Conservation (phyloP, 2,113 vertebrate genomes). For the Xenopus borealis region DNA sequence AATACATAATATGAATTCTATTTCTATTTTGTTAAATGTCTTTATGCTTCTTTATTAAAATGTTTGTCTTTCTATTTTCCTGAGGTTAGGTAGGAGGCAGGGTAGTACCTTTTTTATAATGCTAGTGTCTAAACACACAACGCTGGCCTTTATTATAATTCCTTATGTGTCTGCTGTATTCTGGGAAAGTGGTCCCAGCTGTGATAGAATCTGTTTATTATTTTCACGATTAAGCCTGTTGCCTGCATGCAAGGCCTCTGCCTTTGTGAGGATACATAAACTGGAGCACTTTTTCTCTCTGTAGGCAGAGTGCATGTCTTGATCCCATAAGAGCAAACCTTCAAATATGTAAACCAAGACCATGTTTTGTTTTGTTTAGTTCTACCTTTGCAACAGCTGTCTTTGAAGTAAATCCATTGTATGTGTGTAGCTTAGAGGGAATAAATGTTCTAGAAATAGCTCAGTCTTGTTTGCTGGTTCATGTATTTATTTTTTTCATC, state of each 20-base stretch:
- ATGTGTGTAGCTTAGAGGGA: no score
- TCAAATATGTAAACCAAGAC: not conserved
- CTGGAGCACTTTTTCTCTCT: not conserved
- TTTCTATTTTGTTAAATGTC: no score
- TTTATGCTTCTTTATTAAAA: no score
- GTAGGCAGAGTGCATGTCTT: not conserved
- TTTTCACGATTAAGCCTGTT: constrained; percentile 7
- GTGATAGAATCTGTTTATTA: not conserved
- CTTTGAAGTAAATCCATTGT: no score
- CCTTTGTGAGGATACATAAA: not conserved
- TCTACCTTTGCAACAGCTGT: not conserved
- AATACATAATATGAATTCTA: no score
- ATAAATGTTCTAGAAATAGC: no score
- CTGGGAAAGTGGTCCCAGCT: constrained; percentile 23
- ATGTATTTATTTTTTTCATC: no score
- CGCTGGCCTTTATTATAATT: constrained; percentile 3
- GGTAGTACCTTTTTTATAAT: constrained; percentile 5
- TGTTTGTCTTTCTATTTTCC: no score
- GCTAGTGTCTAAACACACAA: not conserved
- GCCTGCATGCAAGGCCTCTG: not conserved
- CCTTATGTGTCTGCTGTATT: not conserved
- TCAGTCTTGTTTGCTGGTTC: no score
- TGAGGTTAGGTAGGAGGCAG: not conserved
- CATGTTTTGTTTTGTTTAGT: not conserved
- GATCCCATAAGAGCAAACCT: not conserved